Evolutionary conservation across 1,140 invertebrate species (phyloP), one percentile per base, ranked within the genome.

Genomic region (Papilio helenus): DNA sequence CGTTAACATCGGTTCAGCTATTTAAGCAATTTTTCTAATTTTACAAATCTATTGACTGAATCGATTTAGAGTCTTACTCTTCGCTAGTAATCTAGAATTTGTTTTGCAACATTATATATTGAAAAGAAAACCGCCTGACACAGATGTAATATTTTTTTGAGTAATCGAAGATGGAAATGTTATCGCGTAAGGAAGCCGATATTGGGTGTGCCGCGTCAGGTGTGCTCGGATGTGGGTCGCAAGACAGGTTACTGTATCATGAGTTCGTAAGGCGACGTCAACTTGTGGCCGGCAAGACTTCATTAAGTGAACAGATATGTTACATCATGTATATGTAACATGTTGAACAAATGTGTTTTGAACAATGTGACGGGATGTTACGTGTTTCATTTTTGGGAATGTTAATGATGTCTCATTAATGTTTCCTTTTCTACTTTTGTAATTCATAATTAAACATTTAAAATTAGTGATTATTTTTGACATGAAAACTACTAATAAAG

Each of bases 371-470:
- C 42, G 10, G 42, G 39, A 49, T 23, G 44, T 74, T 74, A 74
- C 72, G 20, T 74, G 72, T 74, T 74, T 16, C 44, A 74, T 14
- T 74, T 74, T 74, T 18, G 72, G n/a, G 12, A 23, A 74, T 14
- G 44, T 74, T 74, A 51, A 49, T 68, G 46, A 51, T 42, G 73
- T 65, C 34, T 8, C 68, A n/a, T 61, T 34, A 71, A 68, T 80
- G 55, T 34, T 74, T 76, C 39, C 42, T 51, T 65, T 29, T 80
- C n/a, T 23, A 9, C 9, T 39, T 5, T 39, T 39, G 9, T 5
- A 58, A 2, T 58, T 58, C 55, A 58, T 10, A 58, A 23, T 20
- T n/a, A 58, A 1, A 55, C 5, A 20, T 0, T 58, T 0, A 20
- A 58, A 58, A 20, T 18, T 14, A 16, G 44, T 46, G 44, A 12